phyloP scores from a whole-genome alignment of 92 coral and sea anemone genomes.

The Phymanthus crucifer region DNA sequence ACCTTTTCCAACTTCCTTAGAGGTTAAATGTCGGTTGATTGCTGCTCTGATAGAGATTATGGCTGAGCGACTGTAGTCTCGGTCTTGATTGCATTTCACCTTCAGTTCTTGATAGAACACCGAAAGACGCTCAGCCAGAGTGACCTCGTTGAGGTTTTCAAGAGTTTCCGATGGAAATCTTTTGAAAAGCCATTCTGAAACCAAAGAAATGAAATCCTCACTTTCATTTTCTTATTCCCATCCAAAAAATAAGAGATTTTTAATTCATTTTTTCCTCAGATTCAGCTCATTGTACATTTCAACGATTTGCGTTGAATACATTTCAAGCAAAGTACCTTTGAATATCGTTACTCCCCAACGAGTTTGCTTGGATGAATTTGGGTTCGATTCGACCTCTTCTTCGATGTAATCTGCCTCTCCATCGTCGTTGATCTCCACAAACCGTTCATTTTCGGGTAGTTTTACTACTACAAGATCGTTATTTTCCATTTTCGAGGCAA shows the following conservation, averaged over 20 bases:
- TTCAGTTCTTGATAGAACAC: constrained; percentile 50
- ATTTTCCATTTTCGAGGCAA: neutral
- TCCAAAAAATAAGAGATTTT: neutral
- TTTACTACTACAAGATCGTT: constrained; percentile 2
- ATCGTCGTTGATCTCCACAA: neutral
- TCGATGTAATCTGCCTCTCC: neutral
- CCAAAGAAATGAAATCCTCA: neutral
- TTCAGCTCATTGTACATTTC: too few relatives aligned
- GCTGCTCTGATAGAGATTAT: constrained; percentile 44
- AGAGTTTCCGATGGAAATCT: constrained; percentile 6
- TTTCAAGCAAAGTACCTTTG: constrained; percentile 20
- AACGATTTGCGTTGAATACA: neutral
- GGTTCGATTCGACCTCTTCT: neutral
- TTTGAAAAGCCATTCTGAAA: constrained; percentile 6
- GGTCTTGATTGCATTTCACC: constrained; percentile 1
- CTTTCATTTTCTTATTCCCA: neutral
- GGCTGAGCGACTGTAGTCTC: constrained; percentile 48
- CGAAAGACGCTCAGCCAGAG: constrained; percentile 11
- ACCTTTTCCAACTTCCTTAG: constrained; percentile 24
- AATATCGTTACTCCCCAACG: constrained; percentile 23
- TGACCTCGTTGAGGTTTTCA: constrained; percentile 4
- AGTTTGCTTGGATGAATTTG: constrained; percentile 6
- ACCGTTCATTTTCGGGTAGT: neutral
- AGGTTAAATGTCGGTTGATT: constrained; percentile 32
- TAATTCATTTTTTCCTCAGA: neutral